phyloP scores from a whole-genome alignment of 2,888 invertebrate species.

The Alcis repandata region DNA sequence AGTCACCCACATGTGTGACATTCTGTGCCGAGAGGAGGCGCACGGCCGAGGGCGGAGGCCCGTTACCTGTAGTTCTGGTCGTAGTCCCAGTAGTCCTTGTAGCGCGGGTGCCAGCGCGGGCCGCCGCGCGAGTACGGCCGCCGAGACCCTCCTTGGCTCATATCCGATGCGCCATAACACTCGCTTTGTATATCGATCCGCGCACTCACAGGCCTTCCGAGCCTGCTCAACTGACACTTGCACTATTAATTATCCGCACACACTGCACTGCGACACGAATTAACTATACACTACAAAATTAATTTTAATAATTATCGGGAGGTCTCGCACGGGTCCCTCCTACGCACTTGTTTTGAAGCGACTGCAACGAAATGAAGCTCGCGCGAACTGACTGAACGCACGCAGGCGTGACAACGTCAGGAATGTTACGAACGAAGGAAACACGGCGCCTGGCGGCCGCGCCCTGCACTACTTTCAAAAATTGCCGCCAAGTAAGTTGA shows the following conservation, averaged over 20 bases:
- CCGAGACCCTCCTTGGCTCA: constrained; percentile 83
- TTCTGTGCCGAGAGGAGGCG: neutral
- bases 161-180: constrained; percentile 73
- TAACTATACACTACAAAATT: constrained; percentile 31
- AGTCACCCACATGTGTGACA: constrained; percentile 30
- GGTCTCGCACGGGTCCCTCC: constrained; percentile 63
- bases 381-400: constrained; percentile 61
- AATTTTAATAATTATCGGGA: constrained; percentile 53
- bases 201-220: constrained; percentile 58
- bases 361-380: constrained; percentile 74
- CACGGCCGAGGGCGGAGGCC: neutral
- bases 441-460: constrained; percentile 60
- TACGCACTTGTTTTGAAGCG: constrained; percentile 67
- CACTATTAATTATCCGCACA: constrained; percentile 50
- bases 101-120: constrained; percentile 82
- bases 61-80: constrained; percentile 80
- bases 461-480: constrained; percentile 65
- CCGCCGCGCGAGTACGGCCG: constrained; percentile 82
- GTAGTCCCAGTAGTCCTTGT: constrained; percentile 85
- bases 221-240: constrained; percentile 50
- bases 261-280: constrained; percentile 71
- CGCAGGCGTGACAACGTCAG: constrained; percentile 72
- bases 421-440: constrained; percentile 45
- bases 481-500: constrained; percentile 66
- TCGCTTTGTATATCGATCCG: constrained; percentile 69